phyloP scores from a whole-genome alignment of 2,888 invertebrate genomes.

The Leptarthrus brevirostris region DNA sequence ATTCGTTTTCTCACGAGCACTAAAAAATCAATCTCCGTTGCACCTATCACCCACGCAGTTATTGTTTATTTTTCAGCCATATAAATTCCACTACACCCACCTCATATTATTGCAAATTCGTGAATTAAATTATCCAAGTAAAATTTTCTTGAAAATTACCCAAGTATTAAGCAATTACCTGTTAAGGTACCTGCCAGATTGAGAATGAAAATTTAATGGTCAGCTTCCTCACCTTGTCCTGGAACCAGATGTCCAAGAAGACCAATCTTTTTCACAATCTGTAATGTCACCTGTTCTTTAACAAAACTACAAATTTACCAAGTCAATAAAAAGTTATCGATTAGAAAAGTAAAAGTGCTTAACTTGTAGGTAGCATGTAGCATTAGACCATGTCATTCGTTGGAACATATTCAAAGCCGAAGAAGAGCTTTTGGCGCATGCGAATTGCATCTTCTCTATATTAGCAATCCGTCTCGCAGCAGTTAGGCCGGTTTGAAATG shows the following conservation, averaged over 20 bases:
- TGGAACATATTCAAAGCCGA: no score
- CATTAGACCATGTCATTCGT: no score
- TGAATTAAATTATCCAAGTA: no score
- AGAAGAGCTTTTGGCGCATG: background rate
- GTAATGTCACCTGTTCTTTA: background rate
- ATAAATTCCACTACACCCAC: no score
- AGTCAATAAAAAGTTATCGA: background rate
- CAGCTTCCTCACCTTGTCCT: conserved; percentile 16
- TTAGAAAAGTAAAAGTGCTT: conserved; percentile 10
- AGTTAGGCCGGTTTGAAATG: conserved; percentile 8
- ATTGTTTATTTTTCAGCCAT: no score
- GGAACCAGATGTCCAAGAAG: background rate
- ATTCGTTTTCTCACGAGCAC: no score
- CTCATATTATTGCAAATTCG: no score
- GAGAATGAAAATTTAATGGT: background rate
- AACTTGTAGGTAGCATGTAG: no score
- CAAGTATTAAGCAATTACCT: no score
- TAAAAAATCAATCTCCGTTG: no score
- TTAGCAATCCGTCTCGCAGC: conserved; percentile 10
- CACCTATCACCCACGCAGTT: no score
- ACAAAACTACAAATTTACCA: background rate
- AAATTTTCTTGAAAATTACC: no score
- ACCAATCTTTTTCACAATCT: background rate
- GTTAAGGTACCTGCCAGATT: background rate
- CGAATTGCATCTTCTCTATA: background rate